These are phyloP conservation scores for Oligia strigilis DNA, from an alignment of 2,888 invertebrate genomes.

Conservation along the genomic window DNA sequence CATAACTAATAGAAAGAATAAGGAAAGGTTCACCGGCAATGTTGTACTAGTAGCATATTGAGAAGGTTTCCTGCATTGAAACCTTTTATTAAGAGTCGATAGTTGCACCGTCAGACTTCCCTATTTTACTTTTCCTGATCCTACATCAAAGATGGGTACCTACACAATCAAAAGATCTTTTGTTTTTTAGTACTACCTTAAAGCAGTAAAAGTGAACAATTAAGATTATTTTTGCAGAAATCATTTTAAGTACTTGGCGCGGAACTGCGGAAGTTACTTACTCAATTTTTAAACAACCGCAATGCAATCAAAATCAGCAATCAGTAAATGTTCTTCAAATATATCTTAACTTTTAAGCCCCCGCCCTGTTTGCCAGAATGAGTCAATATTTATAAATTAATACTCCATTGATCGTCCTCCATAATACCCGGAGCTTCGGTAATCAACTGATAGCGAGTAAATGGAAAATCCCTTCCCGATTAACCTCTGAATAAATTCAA, in stretches of 20 bases:
- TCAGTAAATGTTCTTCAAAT: not conserved
- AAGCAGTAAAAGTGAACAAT: not conserved
- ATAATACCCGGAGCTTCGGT: constrained; percentile 22
- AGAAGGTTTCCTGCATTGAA: not conserved
- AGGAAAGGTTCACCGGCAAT: not conserved
- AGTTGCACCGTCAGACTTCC: not conserved
- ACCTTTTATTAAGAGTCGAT: not conserved
- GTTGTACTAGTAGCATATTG: not conserved
- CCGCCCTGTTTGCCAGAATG: not conserved
- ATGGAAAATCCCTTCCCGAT: constrained; percentile 30
- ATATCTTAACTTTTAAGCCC: not conserved
- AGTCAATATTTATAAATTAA: constrained; percentile 15
- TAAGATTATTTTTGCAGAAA: not conserved
- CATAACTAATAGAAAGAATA: not conserved
- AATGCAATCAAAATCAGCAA: not conserved
- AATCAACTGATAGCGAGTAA: constrained; percentile 37
- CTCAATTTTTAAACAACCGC: not conserved
- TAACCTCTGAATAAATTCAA: constrained; percentile 56
- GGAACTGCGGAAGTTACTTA: not conserved
- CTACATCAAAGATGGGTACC: not conserved
- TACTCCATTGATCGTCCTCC: constrained; percentile 21
- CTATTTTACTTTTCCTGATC: not conserved
- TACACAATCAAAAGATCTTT: not conserved
- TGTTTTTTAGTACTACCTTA: not conserved
- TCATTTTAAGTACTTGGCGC: not conserved